Evolutionary conservation across 2,888 invertebrate species (phyloP).

Genomic region (Agrochola lychnidis): DNA sequence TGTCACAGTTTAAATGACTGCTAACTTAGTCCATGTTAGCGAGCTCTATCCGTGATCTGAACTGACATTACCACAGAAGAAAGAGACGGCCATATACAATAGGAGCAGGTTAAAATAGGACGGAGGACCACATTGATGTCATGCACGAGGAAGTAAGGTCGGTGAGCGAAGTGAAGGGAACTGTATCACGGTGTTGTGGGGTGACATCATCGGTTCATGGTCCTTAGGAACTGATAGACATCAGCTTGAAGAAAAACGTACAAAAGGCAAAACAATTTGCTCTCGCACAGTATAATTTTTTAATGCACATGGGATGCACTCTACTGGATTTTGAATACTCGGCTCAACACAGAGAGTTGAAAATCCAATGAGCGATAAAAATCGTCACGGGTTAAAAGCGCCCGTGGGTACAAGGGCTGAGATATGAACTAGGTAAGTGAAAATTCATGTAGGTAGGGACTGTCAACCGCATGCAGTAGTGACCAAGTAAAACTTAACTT

Average conservation of each 20-base stretch:
- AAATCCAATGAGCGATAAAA: neutral
- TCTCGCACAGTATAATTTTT: neutral
- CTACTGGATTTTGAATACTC: neutral
- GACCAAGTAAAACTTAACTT: neutral
- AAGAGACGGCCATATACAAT: slow-evolving; percentile 33
- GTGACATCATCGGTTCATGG: slow-evolving; percentile 47
- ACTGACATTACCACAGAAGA: slow-evolving; percentile 23
- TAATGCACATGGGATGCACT: neutral
- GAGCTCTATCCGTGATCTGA: slow-evolving; percentile 16
- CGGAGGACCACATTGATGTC: slow-evolving; percentile 36
- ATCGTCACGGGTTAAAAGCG: no score
- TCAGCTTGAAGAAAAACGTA: slow-evolving; percentile 27
- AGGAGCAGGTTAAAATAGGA: slow-evolving; percentile 34
- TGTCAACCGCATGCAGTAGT: neutral
- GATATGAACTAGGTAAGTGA: neutral
- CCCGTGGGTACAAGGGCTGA: no score
- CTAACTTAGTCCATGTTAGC: slow-evolving; percentile 6
- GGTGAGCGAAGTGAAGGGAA: slow-evolving; percentile 65
- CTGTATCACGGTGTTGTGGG: slow-evolving; percentile 36
- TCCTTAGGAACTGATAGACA: slow-evolving; percentile 25
- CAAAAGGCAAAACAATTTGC: neutral
- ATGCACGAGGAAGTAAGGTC: slow-evolving; percentile 62
- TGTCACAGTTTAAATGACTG: slow-evolving; percentile 21
- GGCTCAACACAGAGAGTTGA: neutral
- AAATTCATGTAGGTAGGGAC: neutral